A percentile compares a stretch with the other conserved stretches of the same genome.
Conservation (phyloP, 2,888 invertebrate genomes). For the Fragum fragum region DNA sequence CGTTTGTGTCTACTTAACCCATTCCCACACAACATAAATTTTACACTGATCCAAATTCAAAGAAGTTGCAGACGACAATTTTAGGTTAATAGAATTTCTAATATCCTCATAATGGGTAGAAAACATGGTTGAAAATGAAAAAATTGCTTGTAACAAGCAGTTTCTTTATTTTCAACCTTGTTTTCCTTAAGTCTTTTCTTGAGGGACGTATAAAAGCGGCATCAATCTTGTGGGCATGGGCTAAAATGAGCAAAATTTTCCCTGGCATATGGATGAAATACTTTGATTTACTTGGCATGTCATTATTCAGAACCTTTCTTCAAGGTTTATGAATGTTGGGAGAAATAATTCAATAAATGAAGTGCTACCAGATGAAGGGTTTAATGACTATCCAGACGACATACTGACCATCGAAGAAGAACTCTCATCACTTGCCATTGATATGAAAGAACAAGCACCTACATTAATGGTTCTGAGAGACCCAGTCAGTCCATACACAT, state of each 20-base stretch:
- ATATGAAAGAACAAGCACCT: no score
- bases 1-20: not conserved
- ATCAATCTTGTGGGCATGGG: not conserved
- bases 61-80: no score
- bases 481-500: not conserved
- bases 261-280: not conserved
- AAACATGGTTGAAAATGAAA: no score
- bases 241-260: not conserved
- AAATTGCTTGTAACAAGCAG: no score
- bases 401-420: slow-evolving; percentile 10
- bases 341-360: slow-evolving; percentile 7
- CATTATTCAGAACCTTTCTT: not conserved
- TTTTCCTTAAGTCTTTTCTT: no score
- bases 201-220: no score
- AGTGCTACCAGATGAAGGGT: slow-evolving; percentile 9
- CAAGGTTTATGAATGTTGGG: not conserved
- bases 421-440: not conserved
- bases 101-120: no score
- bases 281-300: not conserved
- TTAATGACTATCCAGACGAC: slow-evolving; percentile 18
- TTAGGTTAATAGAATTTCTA: no score
- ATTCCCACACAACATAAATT: no score
- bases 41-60: no score
- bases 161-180: no score
- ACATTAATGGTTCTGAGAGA: no score